A percentile compares a stretch with the other conserved stretches of the same genome.
Evolutionary conservation across 2,797 vertebrate species (phyloP).

Genomic region (Champsocephalus gunnari): DNA sequence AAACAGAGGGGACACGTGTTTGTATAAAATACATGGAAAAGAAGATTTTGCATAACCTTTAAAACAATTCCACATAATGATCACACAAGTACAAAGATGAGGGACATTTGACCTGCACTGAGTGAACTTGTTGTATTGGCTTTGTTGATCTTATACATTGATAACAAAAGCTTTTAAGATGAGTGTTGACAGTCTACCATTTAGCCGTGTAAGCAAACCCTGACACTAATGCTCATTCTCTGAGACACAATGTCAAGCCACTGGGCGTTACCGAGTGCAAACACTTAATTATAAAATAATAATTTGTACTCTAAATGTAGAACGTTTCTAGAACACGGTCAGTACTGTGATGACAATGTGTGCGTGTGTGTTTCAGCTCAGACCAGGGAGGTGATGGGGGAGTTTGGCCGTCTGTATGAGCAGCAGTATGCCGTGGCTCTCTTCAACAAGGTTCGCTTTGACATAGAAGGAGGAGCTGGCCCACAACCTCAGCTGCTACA

Average conservation of each 20-base stretch:
- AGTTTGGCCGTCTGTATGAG: conserved; percentile 87
- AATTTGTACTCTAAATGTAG: neutral
- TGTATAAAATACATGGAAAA: too few relatives aligned
- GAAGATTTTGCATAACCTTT: too few relatives aligned
- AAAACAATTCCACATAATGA: too few relatives aligned
- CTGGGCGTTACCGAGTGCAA: neutral
- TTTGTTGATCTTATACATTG: neutral
- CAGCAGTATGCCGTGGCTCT: conserved; percentile 92
- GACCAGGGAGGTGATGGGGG: conserved; percentile 85
- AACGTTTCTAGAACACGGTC: neutral
- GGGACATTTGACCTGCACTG: too few relatives aligned
- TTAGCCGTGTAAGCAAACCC: neutral
- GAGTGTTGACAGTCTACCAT: neutral
- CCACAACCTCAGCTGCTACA: conserved; percentile 92
- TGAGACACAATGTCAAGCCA: conserved; percentile 1
- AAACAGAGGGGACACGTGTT: too few relatives aligned
- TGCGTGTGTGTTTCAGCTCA: conserved; percentile 79
- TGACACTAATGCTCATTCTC: neutral
- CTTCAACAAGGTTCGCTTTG: conserved; percentile 93
- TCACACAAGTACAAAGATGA: too few relatives aligned
- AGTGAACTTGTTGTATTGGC: neutral
- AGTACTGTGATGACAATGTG: neutral
- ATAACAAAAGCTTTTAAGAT: neutral
- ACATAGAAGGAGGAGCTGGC: conserved; percentile 89
- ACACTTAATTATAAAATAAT: neutral